These are phyloP conservation scores for Lasioglossum pauxillum DNA, from an alignment of 2,888 invertebrate species.

Conservation along the genomic window DNA sequence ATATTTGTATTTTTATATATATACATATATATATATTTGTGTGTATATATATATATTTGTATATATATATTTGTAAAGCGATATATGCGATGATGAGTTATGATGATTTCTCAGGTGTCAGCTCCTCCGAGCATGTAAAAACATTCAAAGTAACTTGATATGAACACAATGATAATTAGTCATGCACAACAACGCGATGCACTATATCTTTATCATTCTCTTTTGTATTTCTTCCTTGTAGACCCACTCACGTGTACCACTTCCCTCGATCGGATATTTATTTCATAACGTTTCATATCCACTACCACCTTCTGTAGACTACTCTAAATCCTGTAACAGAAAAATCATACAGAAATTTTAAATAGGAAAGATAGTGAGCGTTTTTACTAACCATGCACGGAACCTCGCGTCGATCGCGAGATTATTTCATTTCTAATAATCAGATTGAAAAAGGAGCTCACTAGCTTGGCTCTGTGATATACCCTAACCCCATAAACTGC, in stretches of 20 bases:
- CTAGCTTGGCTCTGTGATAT: background rate
- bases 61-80: conserved; percentile 31
- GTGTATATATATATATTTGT: background rate
- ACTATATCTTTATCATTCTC: conserved; percentile 65
- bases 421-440: background rate
- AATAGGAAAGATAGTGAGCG: background rate
- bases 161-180: conserved; percentile 65
- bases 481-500: background rate
- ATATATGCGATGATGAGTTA: conserved; percentile 35
- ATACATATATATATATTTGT: conserved; percentile 5
- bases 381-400: too few relatives aligned
- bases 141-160: conserved; percentile 58
- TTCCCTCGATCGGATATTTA: conserved; percentile 41
- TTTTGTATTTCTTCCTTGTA: conserved; percentile 64
- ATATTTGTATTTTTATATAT: conserved; percentile 29
- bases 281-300: conserved; percentile 67
- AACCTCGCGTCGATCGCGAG: background rate
- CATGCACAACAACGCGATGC: conserved; percentile 29
- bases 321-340: conserved; percentile 54
- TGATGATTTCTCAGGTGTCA: conserved; percentile 36
- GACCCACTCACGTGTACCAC: conserved; percentile 44
- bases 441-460: background rate
- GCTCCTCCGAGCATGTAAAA: conserved; percentile 39
- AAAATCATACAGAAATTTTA: conserved; percentile 16
- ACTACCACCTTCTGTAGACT: conserved; percentile 38